Conservation (phyloP, 1,140 invertebrate genomes). For the Parasteatoda tepidariorum region DNA sequence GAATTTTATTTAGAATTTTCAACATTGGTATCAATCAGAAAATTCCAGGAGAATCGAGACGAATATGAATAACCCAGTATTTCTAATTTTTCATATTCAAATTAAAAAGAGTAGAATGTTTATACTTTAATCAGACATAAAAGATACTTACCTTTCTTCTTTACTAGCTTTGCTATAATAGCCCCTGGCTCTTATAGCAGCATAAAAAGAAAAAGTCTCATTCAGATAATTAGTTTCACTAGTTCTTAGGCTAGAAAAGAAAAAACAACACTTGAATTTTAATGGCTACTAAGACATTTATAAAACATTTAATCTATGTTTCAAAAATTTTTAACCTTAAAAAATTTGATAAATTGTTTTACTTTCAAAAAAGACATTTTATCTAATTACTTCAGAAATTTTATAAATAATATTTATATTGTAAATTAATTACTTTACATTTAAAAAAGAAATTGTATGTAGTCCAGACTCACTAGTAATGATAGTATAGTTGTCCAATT, state of each 20-base stretch:
- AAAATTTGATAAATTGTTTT: no score
- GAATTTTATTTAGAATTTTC: no score
- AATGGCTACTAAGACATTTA: not conserved
- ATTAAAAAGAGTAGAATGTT: no score
- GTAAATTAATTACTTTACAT: no score
- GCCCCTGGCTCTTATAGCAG: constrained; percentile 90
- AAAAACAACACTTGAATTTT: constrained; percentile 18
- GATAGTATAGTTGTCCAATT: constrained; percentile 98
- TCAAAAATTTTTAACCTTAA: no score
- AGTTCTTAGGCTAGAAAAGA: constrained; percentile 81
- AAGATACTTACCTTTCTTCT: constrained; percentile 80
- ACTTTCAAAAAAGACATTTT: not conserved
- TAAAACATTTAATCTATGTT: not conserved
- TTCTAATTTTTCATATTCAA: no score
- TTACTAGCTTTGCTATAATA: constrained; percentile 95
- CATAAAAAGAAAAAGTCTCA: constrained; percentile 96
- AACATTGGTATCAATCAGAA: no score
- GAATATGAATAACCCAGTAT: no score
- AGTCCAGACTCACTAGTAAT: constrained; percentile 90
- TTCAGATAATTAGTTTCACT: constrained; percentile 96
- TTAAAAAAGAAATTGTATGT: not conserved
- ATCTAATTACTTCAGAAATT: not conserved
- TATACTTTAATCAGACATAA: no score
- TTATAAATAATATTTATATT: no score
- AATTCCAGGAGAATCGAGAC: no score